Conservation (phyloP, 1,140 invertebrate genomes). For the Spodoptera frugiperda region DNA sequence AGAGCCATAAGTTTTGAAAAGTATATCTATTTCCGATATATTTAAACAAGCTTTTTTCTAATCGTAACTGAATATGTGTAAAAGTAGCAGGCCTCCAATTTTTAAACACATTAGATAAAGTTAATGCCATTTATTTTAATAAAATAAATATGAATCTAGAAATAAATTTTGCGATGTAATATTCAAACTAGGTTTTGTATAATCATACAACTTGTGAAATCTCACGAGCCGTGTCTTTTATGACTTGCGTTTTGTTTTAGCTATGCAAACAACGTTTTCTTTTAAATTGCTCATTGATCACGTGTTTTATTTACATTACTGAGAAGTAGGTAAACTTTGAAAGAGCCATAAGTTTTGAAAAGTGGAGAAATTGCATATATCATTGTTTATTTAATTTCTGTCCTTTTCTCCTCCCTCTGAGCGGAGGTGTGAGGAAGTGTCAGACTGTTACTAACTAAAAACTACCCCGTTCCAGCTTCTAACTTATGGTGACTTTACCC, state of each 20-base stretch:
- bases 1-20: background rate
- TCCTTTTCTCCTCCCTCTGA: no score
- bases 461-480: no score
- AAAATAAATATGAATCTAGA: background rate
- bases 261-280: slow-evolving; percentile 11
- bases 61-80: no score
- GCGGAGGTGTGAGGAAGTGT: no score
- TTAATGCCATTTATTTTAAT: no score
- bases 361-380: no score
- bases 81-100: no score
- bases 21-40: background rate
- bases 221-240: background rate
- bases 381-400: no score
- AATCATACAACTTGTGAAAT: background rate
- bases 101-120: no score
- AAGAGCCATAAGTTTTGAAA: background rate
- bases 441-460: no score
- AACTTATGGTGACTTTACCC: no score
- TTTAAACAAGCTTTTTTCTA: background rate
- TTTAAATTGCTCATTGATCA: background rate
- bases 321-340: background rate
- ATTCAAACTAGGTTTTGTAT: background rate
- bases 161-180: background rate
- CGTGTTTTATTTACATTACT: background rate
- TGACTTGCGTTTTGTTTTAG: slow-evolving; percentile 20